Conservation (phyloP, 1,140 invertebrate species). For the Laupala kohalensis region DNA sequence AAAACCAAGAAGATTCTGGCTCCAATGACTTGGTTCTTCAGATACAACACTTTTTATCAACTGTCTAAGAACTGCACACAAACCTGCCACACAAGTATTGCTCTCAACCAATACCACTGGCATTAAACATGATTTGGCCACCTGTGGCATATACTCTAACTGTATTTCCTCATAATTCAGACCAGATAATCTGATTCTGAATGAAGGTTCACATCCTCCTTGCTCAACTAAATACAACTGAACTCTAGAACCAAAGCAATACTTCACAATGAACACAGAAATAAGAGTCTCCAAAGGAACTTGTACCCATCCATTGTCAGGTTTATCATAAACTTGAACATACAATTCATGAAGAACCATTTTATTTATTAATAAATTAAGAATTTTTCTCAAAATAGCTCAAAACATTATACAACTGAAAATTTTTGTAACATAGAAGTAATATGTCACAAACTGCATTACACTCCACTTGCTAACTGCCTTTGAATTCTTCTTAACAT, state of each 20-base stretch:
- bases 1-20: slow-evolving; percentile 45
- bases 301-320: slow-evolving; percentile 18
- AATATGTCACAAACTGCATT: not conserved
- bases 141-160: slow-evolving; percentile 23
- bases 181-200: slow-evolving; percentile 21
- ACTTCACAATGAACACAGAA: slow-evolving; percentile 29
- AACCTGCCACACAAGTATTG: slow-evolving; percentile 48
- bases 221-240: slow-evolving; percentile 22
- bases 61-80: slow-evolving; percentile 45
- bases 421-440: not conserved
- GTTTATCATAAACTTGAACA: slow-evolving; percentile 25
- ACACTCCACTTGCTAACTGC: slow-evolving; percentile 34
- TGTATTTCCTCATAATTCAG: slow-evolving; percentile 22
- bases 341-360: slow-evolving; percentile 26
- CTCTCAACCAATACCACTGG: slow-evolving; percentile 39
- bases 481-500: slow-evolving; percentile 45
- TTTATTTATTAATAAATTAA: too few species aligned
- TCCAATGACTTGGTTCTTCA: slow-evolving; percentile 10
- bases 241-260: slow-evolving; percentile 24
- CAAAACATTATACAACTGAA: too few species aligned
- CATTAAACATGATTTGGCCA: slow-evolving; percentile 34
- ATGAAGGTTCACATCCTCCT: slow-evolving; percentile 18
- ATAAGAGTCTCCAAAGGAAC: slow-evolving; percentile 31
- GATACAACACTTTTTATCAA: slow-evolving; percentile 36
- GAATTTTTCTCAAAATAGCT: too few species aligned